These are phyloP conservation scores for Sebastes itinus DNA, from an alignment of 2,797 vertebrate genomes.

Conservation along the genomic window DNA sequence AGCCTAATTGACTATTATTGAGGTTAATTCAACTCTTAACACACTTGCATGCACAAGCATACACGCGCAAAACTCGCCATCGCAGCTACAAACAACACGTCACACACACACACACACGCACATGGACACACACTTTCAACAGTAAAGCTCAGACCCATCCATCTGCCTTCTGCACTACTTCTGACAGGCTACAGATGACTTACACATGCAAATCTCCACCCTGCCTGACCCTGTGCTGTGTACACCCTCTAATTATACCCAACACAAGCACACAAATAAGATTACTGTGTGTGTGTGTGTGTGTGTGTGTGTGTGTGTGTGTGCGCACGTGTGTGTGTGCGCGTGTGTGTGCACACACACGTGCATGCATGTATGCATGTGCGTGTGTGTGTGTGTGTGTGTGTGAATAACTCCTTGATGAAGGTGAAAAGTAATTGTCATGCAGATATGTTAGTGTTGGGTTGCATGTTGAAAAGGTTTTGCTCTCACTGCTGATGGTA, in stretches of 20 bases:
- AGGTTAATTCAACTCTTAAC: constrained; percentile 98
- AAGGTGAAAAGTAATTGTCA: constrained; percentile 99
- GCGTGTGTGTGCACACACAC: not conserved
- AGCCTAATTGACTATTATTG: constrained; percentile 95
- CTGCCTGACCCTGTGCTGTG: constrained; percentile 91
- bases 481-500: constrained; percentile 89
- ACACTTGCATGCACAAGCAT: constrained; percentile 63
- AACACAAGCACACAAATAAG: constrained; percentile 98
- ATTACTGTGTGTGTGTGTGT: constrained; percentile 84
- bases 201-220: constrained; percentile 98
- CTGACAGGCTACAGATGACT: constrained; percentile 99
- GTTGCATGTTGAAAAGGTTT: constrained; percentile 78
- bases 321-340: constrained; percentile 82
- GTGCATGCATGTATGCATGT: constrained; percentile 76
- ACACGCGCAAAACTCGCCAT: constrained; percentile 29
- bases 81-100: constrained; percentile 52
- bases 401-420: constrained; percentile 91
- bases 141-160: constrained; percentile 84
- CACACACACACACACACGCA: not conserved
- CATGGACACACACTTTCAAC: constrained; percentile 78
- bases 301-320: constrained; percentile 85
- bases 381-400: constrained; percentile 83
- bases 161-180: constrained; percentile 92
- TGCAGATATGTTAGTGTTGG: constrained; percentile 90
- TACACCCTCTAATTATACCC: constrained; percentile 98